Evolutionary conservation across 2,797 vertebrate genomes (phyloP), one percentile per base, ranked within the genome.

Genomic region (Geotrypetes seraphini): DNA sequence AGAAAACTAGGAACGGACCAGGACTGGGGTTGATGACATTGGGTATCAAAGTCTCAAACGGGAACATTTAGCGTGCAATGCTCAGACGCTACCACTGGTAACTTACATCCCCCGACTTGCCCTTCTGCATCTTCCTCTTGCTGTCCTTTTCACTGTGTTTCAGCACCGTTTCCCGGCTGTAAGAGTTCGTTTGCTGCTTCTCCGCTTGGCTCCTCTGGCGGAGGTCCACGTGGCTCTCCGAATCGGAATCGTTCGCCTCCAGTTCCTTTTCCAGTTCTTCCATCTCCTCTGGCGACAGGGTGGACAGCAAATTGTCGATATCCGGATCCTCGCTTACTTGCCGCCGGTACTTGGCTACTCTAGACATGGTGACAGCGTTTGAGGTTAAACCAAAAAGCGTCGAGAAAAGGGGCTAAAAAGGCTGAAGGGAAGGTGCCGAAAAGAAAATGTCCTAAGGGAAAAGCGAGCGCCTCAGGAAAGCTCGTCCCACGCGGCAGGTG

Each of bases 281-380:
- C 86, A 99, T 63, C 69, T 98, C 92, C 68, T 98, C 95, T 0
- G 92, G 89, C 22, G 92, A 97, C 37, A 99, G 80, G 20, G 90
- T 94, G 28, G 91, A 94, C 68, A 99, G 66, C 63, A 99, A 73
- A 45, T 69, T 92, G 69, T 99, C 96, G 21, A 97, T 87, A 53
- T 99, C 96, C 0, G 92, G 93, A 65, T 99, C 96, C 52, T 99
- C 96, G 8, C 95, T 99, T 58, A 99, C 95, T 80, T 96, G 92
- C 25, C 93, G 85, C 33, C 90, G 85, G 3, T 83, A 94, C 36
- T 87, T 80, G 50, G 92, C 95, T 50, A 97, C 84, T 52, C 83
- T 83, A 47, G 93, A 93, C 92, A 96, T 96, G 60, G 61, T 72
- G 54, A 60, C 16, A 36, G 60, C 38, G 46, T 63, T 40, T 39